Percentiles rank a stretch among this genome's conserved stretches.
Evolutionary conservation across 2,888 invertebrate species (phyloP).

Genomic region (Agrochola circellaris): DNA sequence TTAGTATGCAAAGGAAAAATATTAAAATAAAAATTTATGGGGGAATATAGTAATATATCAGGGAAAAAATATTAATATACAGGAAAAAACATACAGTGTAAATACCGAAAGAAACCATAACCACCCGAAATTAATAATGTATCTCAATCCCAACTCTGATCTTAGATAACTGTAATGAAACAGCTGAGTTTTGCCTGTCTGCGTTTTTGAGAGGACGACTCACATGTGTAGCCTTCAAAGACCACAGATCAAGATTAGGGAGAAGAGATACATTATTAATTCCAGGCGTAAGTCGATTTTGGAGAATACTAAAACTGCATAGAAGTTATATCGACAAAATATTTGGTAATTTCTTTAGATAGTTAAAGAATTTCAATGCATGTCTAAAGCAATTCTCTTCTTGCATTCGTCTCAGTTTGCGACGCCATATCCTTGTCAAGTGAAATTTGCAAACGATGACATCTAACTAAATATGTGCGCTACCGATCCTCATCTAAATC

Average conservation of each 20-base stretch:
- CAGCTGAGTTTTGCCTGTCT: neutral
- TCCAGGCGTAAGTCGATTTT: neutral
- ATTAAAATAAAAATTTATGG: neutral
- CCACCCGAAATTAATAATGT: neutral
- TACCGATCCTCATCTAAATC: neutral
- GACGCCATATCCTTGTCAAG: constrained; percentile 12
- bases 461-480: neutral
- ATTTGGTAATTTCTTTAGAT: too few species aligned
- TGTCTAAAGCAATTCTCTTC: too few species aligned
- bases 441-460: constrained; percentile 5
- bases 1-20: neutral
- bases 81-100: too few species aligned
- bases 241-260: neutral
- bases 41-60: neutral
- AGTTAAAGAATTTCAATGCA: too few species aligned
- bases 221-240: neutral
- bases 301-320: neutral
- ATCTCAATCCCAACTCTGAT: neutral
- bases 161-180: neutral
- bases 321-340: neutral
- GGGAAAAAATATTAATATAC: too few species aligned
- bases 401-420: neutral
- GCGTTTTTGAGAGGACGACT: neutral
- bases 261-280: too few species aligned
- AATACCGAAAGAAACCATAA: neutral